Evolutionary conservation across 2,888 invertebrate genomes (phyloP), one percentile per base, ranked within the genome.

Genomic region (Chymomyza procnemis): DNA sequence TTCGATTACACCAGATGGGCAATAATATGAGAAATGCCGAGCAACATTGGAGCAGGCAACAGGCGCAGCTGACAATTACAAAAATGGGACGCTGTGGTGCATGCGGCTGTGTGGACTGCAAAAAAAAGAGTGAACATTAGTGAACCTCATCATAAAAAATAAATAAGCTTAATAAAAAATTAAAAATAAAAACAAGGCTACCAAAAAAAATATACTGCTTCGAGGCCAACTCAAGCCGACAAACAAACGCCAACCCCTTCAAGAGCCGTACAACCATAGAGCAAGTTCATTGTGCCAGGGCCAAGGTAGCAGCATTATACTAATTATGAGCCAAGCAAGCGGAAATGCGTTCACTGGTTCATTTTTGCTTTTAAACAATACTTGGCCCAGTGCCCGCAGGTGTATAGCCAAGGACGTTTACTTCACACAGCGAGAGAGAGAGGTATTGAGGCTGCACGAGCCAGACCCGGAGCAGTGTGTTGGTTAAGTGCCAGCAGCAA

Each of bases 1-100:
- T 90, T 48, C 90, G 90, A 69, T 89, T 91, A 73, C 89, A 91
- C 88, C 91, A 89, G 69, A 91, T 89, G 69, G 91, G 91, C 78
- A 91, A 76, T 56, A 91, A 80, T 22, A 91, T 88, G 64, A 89
- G 88, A 62, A 91, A 90, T 46, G 91, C 90, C 50, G 89, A 90
- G 63, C 91, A 90, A 61, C 91, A 90, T 68, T 91, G 91, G 60
- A 91, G 82, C 63, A 91, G 88, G 73, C 91, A 91, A 72, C 91
- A 90, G 64, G 90, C 90, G 61, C 91, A 91, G 76, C 91, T 90
- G 70, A 90, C 88, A 76, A 91, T 89, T 69, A 91, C 89, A 65
- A 91, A 91, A 66, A 91, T 80, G 59, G 91, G 91, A 57, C 88
- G 87, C 65, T 88, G 80, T 9, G 88, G 78, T 19, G 78, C 75